phyloP scores from a whole-genome alignment of 2,797 vertebrate species.

The Danio choprae region DNA sequence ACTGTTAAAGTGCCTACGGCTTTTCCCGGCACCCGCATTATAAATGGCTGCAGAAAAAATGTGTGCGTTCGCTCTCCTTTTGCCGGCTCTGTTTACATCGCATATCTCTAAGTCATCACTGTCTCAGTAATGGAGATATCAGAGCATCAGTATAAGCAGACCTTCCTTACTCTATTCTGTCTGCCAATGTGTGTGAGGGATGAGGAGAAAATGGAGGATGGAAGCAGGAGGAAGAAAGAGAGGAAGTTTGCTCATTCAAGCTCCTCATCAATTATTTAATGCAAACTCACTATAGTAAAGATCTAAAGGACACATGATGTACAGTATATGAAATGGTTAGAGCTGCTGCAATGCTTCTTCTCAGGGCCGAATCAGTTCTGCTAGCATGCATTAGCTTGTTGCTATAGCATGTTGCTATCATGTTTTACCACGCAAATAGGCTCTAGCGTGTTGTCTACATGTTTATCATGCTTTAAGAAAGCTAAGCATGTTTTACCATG shows the following conservation, averaged over 20 bases:
- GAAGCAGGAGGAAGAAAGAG: not conserved
- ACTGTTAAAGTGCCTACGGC: slow-evolving; percentile 44
- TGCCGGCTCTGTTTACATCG: slow-evolving; percentile 27
- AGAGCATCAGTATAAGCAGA: slow-evolving; percentile 33
- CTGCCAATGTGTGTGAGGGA: not conserved
- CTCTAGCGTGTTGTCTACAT: too few species aligned
- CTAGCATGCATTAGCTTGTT: too few species aligned
- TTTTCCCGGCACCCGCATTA: slow-evolving; percentile 45
- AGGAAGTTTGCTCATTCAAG: slow-evolving; percentile 26
- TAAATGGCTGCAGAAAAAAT: slow-evolving; percentile 47
- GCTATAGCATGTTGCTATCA: too few species aligned
- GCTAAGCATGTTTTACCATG: too few species aligned
- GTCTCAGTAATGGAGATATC: slow-evolving; percentile 44
- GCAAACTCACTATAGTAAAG: slow-evolving; percentile 29
- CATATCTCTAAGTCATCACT: slow-evolving; percentile 44
- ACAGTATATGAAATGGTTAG: slow-evolving; percentile 12
- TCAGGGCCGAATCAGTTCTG: not conserved
- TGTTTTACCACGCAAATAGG: too few species aligned
- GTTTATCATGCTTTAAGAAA: too few species aligned
- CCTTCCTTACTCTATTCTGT: not conserved
- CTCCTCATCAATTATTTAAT: slow-evolving; percentile 40
- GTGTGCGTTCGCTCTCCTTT: not conserved
- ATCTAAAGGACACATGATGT: slow-evolving; percentile 17
- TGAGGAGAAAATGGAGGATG: not conserved
- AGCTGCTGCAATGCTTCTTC: not conserved